phyloP scores from a whole-genome alignment of 1,140 invertebrate genomes.

The Magallana angulata region DNA sequence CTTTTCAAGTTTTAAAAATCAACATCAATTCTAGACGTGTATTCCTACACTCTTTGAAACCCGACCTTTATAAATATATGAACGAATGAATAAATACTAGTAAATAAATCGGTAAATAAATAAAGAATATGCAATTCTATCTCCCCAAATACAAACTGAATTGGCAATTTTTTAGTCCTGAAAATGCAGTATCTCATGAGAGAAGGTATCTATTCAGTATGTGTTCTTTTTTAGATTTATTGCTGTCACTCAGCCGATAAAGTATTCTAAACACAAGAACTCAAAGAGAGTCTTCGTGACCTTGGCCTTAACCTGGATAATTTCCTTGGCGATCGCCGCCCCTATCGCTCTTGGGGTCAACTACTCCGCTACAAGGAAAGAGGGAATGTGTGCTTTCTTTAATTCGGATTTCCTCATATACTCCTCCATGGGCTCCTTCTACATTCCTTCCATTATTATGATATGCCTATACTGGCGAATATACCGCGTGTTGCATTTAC shows the following conservation, averaged over 20 bases:
- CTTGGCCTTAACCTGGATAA: slow-evolving; percentile 97
- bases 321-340: slow-evolving; percentile 96
- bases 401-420: slow-evolving; percentile 99
- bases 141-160: too few species aligned
- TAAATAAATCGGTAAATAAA: too few species aligned
- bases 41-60: too few species aligned
- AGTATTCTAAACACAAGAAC: slow-evolving; percentile 99
- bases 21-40: too few species aligned
- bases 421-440: slow-evolving; percentile 98
- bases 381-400: slow-evolving; percentile 92
- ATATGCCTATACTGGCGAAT: slow-evolving; percentile 99
- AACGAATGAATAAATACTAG: too few species aligned
- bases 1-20: too few species aligned
- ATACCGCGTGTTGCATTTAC: slow-evolving; percentile 92
- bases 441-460: slow-evolving; percentile 99
- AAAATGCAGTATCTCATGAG: too few species aligned
- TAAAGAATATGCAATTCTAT: too few species aligned
- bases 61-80: too few species aligned
- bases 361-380: slow-evolving; percentile 74
- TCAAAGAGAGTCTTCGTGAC: slow-evolving; percentile 96
- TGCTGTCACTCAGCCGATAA: slow-evolving; percentile 98
- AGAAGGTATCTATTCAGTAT: too few species aligned
- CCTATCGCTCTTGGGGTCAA: slow-evolving; percentile 98
- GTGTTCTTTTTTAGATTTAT: slow-evolving; percentile 89
- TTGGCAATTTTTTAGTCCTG: too few species aligned